Conservation (phyloP, 2,888 invertebrate genomes). For the Lymantria monacha region DNA sequence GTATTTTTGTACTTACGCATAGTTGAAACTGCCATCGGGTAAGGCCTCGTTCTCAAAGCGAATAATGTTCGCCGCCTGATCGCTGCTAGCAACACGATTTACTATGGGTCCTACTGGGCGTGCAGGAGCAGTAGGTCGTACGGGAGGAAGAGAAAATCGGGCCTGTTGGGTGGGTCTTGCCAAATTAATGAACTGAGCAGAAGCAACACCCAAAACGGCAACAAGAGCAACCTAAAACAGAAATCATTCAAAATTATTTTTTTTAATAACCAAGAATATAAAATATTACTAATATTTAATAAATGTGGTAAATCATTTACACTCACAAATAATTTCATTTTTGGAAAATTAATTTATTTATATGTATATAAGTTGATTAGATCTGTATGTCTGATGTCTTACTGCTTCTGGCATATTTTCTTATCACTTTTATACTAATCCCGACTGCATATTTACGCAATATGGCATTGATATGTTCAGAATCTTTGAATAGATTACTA, state of each 20-base stretch:
- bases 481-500: constrained; percentile 48
- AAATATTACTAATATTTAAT: background rate
- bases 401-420: constrained; percentile 24
- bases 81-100: constrained; percentile 27
- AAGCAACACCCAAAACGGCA: constrained; percentile 50
- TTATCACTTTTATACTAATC: constrained; percentile 51
- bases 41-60: constrained; percentile 60
- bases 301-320: too few species aligned
- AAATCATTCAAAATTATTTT: background rate
- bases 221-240: constrained; percentile 45
- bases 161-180: background rate
- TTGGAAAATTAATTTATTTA: constrained; percentile 11
- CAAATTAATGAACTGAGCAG: constrained; percentile 41
- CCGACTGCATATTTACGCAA: constrained; percentile 48
- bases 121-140: background rate
- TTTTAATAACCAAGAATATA: background rate
- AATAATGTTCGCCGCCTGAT: constrained; percentile 53
- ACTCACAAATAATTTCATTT: constrained; percentile 62
- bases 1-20: constrained; percentile 72
- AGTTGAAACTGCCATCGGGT: constrained; percentile 75
- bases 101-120: background rate
- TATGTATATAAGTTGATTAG: background rate
- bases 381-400: constrained; percentile 21
- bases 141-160: too few species aligned
- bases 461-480: constrained; percentile 53